A percentile compares a stretch with the other conserved stretches of the same genome.
These are phyloP conservation scores for Istiophorus platypterus DNA, from an alignment of 2,113 vertebrate species.

Conservation along the genomic window DNA sequence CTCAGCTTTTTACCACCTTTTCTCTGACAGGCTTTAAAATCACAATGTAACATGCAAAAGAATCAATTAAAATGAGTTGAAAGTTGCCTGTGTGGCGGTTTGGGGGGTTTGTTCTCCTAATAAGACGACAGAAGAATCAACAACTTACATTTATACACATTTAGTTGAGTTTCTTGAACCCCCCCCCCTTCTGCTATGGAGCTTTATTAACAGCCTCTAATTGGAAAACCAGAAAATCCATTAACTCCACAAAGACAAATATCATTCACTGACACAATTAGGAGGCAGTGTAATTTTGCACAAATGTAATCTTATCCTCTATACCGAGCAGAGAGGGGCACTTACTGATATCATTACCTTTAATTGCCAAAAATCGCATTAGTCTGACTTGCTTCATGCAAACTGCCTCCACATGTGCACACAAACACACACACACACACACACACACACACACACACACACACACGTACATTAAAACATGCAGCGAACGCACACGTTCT, in stretches of 20 bases:
- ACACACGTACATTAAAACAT: too few relatives aligned
- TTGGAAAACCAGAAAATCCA: conserved; percentile 57
- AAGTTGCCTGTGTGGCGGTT: too few relatives aligned
- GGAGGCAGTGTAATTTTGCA: conserved; percentile 39
- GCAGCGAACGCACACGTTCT: too few relatives aligned
- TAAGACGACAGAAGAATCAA: too few relatives aligned
- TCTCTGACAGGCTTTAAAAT: neutral
- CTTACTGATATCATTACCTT: conserved; percentile 1
- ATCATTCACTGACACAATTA: conserved; percentile 49
- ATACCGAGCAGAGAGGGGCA: neutral
- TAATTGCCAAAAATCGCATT: conserved; percentile 35
- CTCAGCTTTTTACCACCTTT: too few relatives aligned
- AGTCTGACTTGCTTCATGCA: neutral
- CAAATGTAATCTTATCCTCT: conserved; percentile 43
- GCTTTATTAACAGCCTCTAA: conserved; percentile 53
- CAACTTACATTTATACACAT: too few relatives aligned
- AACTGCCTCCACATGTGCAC: neutral
- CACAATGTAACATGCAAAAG: neutral
- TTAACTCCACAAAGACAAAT: conserved; percentile 54
- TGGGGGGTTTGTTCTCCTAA: too few relatives aligned
- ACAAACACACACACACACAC: neutral
- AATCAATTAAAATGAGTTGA: too few relatives aligned
- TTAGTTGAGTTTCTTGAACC: neutral
- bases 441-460: neutral
- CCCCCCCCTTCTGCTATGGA: neutral